phyloP scores from a whole-genome alignment of 2,888 invertebrate genomes.

The Caenorhabditis auriculariae region DNA sequence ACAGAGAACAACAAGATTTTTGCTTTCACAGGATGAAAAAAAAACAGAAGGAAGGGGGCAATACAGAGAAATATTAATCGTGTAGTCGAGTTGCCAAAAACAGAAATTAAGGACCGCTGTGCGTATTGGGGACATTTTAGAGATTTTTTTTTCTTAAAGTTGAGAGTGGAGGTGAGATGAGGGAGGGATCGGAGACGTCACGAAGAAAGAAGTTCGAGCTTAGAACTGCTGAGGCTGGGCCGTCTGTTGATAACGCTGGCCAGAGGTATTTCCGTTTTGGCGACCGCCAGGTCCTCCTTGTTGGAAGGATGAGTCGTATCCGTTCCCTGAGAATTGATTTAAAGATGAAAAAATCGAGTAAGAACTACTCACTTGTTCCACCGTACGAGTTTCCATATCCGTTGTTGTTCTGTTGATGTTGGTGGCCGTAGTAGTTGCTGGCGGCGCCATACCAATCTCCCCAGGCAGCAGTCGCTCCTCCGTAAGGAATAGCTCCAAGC shows the following conservation, averaged over 20 bases:
- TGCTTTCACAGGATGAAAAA: too few species aligned
- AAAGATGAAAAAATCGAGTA: not conserved
- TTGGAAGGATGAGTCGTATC: constrained; percentile 31
- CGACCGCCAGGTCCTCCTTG: constrained; percentile 24
- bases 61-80: not conserved
- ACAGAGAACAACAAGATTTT: too few species aligned
- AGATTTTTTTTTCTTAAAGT: constrained; percentile 32
- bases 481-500: constrained; percentile 52
- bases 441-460: constrained; percentile 50
- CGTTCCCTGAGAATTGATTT: constrained; percentile 5
- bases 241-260: constrained; percentile 35
- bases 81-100: constrained; percentile 8
- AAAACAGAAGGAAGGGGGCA: not conserved
- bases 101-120: constrained; percentile 1
- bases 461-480: constrained; percentile 32
- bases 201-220: constrained; percentile 1
- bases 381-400: constrained; percentile 26
- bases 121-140: constrained; percentile 19
- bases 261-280: constrained; percentile 24
- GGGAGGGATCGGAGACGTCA: constrained; percentile 17
- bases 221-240: constrained; percentile 44
- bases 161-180: constrained; percentile 16
- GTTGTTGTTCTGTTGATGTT: constrained; percentile 26
- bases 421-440: constrained; percentile 28
- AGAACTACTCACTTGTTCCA: constrained; percentile 9